Base-by-base conservation (phyloP, 2,888 invertebrate species). In the Chloroclystis v-ata region DNA sequence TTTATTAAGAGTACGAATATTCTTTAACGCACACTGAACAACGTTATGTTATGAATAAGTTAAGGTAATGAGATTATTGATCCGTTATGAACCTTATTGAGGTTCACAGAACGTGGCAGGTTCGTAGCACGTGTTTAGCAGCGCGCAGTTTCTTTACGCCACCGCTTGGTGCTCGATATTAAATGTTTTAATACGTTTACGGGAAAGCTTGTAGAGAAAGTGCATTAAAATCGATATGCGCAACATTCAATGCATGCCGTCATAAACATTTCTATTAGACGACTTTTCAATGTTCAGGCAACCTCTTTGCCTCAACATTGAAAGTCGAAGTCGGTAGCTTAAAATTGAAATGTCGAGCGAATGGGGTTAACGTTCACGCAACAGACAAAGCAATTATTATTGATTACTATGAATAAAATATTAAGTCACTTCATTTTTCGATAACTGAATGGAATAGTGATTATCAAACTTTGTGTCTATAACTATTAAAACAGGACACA, bases 1-100 rank as follows among this genome's bases (percentile, higher is more conserved):
- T 38, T 26, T 43, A 39, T 37, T 16, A 20, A 29, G 39, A 45
- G 20, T 24, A 20, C 4, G n/a, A 13, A 16, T 6, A 14, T 35
- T 11, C 7, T 11, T 35, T 20, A n/a, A 26, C 26, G 26, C 14
- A 20, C 4, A 16, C 14, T 14, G 47, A 38, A 45, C 42, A 33
- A 38, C 12, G 29, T 48, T 52, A 16, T 50, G 35, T 28, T 37
- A 48, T 49, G 47, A 54, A 55, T 55, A 49, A 46, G 47, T 49
- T 48, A 42, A 29, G 14, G 53, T 53, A 52, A 43, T 52, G 52
- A 50, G 47, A 46, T 47, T 54, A 54, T 54, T 45, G 56, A 56
- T 54, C 48, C 50, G 42, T 35, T 25, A 41, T 53, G 46, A 47
- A 35, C 35, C 42, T 40, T 49, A 37, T 46, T 37, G 28, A 33